Evolutionary conservation across 2,888 invertebrate genomes (phyloP), one percentile per base, ranked within the genome.

Genomic region (Pseudeuparius sepicola): DNA sequence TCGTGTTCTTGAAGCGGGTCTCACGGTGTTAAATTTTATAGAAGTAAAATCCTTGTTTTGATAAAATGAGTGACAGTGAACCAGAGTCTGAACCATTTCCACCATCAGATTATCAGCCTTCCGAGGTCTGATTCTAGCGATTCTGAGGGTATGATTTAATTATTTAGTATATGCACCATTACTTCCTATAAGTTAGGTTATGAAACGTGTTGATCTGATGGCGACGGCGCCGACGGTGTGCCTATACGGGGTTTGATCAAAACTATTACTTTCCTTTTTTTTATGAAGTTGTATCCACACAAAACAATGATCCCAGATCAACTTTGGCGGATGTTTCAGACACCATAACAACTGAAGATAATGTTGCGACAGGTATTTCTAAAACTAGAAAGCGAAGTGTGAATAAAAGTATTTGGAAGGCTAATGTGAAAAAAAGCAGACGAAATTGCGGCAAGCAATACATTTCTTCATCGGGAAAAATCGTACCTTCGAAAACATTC

Each of bases 121-220:
- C 27, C 27, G 14, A 13, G 27, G 16, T 27, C 27, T 27, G 27
- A 27, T 27, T 27, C 27, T 27, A 27, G 27, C 27, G 27, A 27
- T n/a, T 14, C 27, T 27, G 27, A 27, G 16, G 27, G 13, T 13
- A 31, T 17, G 10, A 6, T 23, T 18, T 17, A 6, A 31, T 31
- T 31, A 14, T 18, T 18, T 20, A 17, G 4, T 13, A 6, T 23
- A n/a, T n/a, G n/a, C n/a, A n/a, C n/a, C n/a, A n/a, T 31, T 20
- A 18, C 18, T 18, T 20, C 13, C 6, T n/a, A 20, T 20, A 17
- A 18, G 31, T 18, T 31, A 10, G 18, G 20, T 31, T 20, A 20
- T 31, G n/a, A 20, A 15, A 14, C n/a, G 12, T 31, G 23, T 18
- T 11, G 18, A 31, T 13, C 7, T 10, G 20, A 13, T 27, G 15